A percentile compares a stretch with the other conserved stretches of the same genome.
Conservation (phyloP, 2,888 invertebrate species). For the Sericinus montela region DNA sequence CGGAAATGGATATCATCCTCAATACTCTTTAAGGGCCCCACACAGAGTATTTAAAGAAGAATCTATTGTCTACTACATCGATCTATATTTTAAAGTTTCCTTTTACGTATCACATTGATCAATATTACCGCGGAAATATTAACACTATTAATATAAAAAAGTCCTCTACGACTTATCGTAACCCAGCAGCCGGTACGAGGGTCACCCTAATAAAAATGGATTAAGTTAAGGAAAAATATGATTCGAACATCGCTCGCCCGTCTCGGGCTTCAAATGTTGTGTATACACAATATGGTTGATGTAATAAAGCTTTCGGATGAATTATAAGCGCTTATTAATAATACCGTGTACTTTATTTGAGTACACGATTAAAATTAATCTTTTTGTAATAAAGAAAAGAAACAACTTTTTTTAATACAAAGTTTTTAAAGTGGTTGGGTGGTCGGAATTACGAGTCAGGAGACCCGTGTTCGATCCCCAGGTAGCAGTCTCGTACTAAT, state of each 20-base stretch:
- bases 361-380: no score
- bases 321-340: conserved; percentile 2
- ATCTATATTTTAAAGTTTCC: no score
- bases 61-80: no score
- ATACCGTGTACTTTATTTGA: neutral
- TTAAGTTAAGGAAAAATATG: conserved; percentile 62
- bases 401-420: no score
- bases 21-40: no score
- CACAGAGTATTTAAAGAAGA: no score
- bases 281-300: conserved; percentile 26
- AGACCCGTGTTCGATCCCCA: no score
- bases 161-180: conserved; percentile 40
- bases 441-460: no score
- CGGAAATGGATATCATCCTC: no score
- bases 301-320: conserved; percentile 1
- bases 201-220: conserved; percentile 71
- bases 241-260: conserved; percentile 40
- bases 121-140: conserved; percentile 42
- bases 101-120: conserved; percentile 27
- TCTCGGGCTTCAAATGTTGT: conserved; percentile 35
- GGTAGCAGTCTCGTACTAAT: no score
- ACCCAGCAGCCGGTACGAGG: conserved; percentile 50
- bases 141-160: conserved; percentile 52
- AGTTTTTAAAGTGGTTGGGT: no score
- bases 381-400: no score